phyloP scores from a whole-genome alignment of 2,113 vertebrate species.

The Rhadina sibilatrix region DNA sequence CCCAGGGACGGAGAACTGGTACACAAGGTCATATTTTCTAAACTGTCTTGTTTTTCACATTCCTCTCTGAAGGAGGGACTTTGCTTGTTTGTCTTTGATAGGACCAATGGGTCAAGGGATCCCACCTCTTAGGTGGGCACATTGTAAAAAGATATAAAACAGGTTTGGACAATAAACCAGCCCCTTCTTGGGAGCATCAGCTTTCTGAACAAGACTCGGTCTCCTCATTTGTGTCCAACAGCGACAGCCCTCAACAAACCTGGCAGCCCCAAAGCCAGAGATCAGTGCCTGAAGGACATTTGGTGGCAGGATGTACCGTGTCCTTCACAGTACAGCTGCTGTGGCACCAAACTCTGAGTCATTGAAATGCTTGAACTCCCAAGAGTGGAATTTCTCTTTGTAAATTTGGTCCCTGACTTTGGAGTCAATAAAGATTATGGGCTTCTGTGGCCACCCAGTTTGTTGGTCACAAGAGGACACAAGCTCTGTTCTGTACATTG shows the following conservation, averaged over 20 bases:
- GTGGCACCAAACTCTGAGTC: fast-evolving
- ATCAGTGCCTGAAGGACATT: not conserved
- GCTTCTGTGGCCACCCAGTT: not conserved
- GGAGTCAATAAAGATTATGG: not conserved
- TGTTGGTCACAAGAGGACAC: not conserved
- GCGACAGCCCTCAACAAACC: not conserved
- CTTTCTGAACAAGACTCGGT: too few relatives aligned
- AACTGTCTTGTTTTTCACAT: too few relatives aligned
- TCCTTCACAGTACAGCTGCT: fast-evolving
- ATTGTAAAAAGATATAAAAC: too few relatives aligned
- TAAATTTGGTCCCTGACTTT: not conserved
- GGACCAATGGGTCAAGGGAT: too few relatives aligned
- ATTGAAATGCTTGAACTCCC: not conserved
- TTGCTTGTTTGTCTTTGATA: too few relatives aligned
- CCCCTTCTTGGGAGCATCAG: too few relatives aligned
- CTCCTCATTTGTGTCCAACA: too few relatives aligned
- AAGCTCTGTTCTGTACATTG: not conserved
- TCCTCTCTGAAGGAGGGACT: too few relatives aligned
- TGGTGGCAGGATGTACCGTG: not conserved
- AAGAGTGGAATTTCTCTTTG: not conserved
- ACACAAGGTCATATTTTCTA: too few relatives aligned
- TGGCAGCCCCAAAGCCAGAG: not conserved
- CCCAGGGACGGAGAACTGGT: too few relatives aligned
- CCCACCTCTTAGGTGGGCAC: too few relatives aligned
- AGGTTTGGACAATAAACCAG: too few relatives aligned